Evolutionary conservation across 2,888 invertebrate species (phyloP), one percentile per base, ranked within the genome.

Genomic region (Cybosia mesomella): DNA sequence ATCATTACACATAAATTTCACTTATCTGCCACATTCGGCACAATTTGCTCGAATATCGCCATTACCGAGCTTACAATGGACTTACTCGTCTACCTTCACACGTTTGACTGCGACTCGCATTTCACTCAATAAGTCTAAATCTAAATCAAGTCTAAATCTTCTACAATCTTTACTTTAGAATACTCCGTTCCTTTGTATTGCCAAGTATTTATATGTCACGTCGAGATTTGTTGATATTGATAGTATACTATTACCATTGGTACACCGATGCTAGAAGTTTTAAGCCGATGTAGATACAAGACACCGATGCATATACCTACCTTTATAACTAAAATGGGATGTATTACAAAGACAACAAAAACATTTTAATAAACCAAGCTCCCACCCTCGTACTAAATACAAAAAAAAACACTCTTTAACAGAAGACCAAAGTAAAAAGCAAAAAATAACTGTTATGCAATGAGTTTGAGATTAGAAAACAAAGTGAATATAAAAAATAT

Each of bases 1-100:
- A 91, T 91, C 90, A 88, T 91, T 91, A 88, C 87, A 88, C 92
- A 92, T 92, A 92, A 92, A 92, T 92, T 91, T 86, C 87, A 91
- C 88, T 91, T 92, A 92, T 92, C 92, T 91, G 81, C 79, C 82
- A 88, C 89, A 87, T 89, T 91, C 83, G 85, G 87, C 84, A 89
- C 88, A 89, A 90, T 91, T 91, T 90, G 88, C 90, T 89, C 83
- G 83, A 81, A 81, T 81, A 81, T 24, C n/a, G 54, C 77, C 79
- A 74, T 71, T 72, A 68, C 81, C 66, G 76, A 70, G 79, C 77
- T 81, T 70, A 75, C 79, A 79, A 76, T 78, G 57, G 71, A 66
- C 74, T 69, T 43, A 70, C 71, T 73, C 70, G 73, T 70, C 68
- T 71, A 76, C 74, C 68, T 75, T 75, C 72, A 71, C 80, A 71